Evolutionary conservation across 2,888 invertebrate species (phyloP).

Genomic region (Charanyca ferruginea): DNA sequence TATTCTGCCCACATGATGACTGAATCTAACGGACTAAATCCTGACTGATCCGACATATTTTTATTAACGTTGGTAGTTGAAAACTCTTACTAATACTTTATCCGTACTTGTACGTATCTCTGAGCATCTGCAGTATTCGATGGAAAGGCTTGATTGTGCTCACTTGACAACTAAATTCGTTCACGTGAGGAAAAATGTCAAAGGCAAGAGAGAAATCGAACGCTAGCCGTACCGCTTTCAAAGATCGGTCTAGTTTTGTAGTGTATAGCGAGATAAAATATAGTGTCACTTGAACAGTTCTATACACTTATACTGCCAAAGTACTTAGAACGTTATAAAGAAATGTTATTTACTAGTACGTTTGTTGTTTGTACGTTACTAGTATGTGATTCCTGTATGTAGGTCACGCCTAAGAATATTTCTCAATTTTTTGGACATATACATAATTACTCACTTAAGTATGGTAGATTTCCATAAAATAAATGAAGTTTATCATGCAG

Average conservation of each 20-base stretch:
- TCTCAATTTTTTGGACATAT: conserved; percentile 50
- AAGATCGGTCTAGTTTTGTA: conserved; percentile 47
- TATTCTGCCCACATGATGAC: too few relatives aligned
- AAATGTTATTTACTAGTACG: conserved; percentile 28
- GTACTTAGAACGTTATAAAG: conserved; percentile 28
- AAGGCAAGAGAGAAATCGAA: conserved; percentile 62
- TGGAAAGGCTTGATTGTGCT: conserved; percentile 68
- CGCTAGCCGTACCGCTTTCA: conserved; percentile 54
- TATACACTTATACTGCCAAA: conserved; percentile 9
- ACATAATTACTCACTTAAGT: conserved; percentile 49
- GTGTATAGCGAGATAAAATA: conserved; percentile 40
- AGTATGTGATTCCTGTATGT: conserved; percentile 35
- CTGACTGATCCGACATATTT: not conserved
- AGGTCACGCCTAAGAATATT: conserved; percentile 51
- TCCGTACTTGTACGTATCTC: conserved; percentile 9
- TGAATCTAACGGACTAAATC: too few relatives aligned
- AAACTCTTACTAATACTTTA: not conserved
- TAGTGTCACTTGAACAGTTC: conserved; percentile 30
- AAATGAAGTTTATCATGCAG: too few relatives aligned
- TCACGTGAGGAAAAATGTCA: conserved; percentile 68
- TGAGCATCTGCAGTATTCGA: conserved; percentile 53
- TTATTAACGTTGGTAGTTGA: not conserved
- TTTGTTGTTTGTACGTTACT: conserved; percentile 37
- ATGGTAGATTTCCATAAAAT: conserved; percentile 16
- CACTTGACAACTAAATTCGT: conserved; percentile 72